Evolutionary conservation across 1,140 invertebrate genomes (phyloP).

Genomic region (Euwallacea similis): DNA sequence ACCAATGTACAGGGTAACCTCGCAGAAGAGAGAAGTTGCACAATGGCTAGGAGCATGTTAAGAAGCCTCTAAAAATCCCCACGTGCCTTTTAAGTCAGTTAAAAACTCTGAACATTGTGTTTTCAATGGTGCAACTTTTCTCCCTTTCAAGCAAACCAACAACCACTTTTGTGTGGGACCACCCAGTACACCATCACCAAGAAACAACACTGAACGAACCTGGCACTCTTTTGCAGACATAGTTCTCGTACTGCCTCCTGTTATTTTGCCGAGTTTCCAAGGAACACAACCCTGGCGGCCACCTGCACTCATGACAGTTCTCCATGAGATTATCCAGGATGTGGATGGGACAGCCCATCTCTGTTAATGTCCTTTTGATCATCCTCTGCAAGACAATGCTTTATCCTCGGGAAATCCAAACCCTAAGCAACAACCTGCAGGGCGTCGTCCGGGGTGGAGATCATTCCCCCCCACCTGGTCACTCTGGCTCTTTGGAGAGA

Average conservation of each 20-base stretch:
- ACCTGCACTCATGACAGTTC: slow-evolving; percentile 92
- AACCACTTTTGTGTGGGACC: not conserved
- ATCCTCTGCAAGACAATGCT: slow-evolving; percentile 67
- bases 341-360: slow-evolving; percentile 89
- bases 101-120: too few relatives aligned
- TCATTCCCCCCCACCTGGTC: slow-evolving; percentile 96
- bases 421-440: slow-evolving; percentile 68
- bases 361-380: slow-evolving; percentile 88
- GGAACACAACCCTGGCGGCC: slow-evolving; percentile 90
- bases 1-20: slow-evolving; percentile 54
- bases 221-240: slow-evolving; percentile 90
- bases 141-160: too few relatives aligned
- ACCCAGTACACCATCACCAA: not conserved
- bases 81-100: too few relatives aligned
- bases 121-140: too few relatives aligned
- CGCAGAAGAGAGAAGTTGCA: not conserved
- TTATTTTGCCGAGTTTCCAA: slow-evolving; percentile 93
- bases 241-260: slow-evolving; percentile 89
- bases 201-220: slow-evolving; percentile 54
- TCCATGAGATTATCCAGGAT: slow-evolving; percentile 95
- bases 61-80: too few relatives aligned
- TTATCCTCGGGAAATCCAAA: not conserved
- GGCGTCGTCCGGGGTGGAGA: slow-evolving; percentile 92
- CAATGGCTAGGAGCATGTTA: too few relatives aligned
- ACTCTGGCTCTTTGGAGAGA: slow-evolving; percentile 83